A percentile compares a stretch with the other conserved stretches of the same genome.
Evolutionary conservation across 2,797 vertebrate genomes (phyloP).

Genomic region (Ceryle rudis): DNA sequence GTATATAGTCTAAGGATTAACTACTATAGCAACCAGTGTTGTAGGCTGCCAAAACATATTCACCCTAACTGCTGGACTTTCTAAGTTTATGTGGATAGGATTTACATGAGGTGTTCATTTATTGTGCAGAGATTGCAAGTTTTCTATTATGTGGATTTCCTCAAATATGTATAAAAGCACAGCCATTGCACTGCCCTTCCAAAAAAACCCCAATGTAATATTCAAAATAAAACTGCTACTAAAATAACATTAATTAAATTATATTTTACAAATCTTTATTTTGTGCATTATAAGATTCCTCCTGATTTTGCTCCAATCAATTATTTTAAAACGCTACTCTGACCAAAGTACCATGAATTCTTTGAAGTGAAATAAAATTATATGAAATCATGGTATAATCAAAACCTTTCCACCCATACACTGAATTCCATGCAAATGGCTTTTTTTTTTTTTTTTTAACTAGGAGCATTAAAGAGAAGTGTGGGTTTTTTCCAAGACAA

Average conservation of each 20-base stretch:
- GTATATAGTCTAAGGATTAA: conserved; percentile 73
- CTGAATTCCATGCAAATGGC: background rate
- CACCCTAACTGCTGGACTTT: conserved; percentile 55
- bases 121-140: background rate
- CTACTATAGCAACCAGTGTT: conserved; percentile 74
- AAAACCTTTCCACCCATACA: background rate
- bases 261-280: background rate
- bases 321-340: background rate
- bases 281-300: background rate
- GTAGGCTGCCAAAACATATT: conserved; percentile 12
- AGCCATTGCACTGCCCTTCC: background rate
- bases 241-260: background rate
- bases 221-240: background rate
- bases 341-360: background rate
- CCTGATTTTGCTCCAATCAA: background rate
- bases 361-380: background rate
- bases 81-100: conserved; percentile 14
- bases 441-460: background rate
- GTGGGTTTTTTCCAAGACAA: background rate
- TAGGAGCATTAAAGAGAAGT: background rate
- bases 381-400: background rate
- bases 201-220: background rate
- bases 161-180: background rate
- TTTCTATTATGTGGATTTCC: background rate
- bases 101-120: conserved; percentile 19